A percentile compares a stretch with the other conserved stretches of the same genome.
phyloP scores from a whole-genome alignment of 2,113 vertebrate species.

The Gorilla gorilla region DNA sequence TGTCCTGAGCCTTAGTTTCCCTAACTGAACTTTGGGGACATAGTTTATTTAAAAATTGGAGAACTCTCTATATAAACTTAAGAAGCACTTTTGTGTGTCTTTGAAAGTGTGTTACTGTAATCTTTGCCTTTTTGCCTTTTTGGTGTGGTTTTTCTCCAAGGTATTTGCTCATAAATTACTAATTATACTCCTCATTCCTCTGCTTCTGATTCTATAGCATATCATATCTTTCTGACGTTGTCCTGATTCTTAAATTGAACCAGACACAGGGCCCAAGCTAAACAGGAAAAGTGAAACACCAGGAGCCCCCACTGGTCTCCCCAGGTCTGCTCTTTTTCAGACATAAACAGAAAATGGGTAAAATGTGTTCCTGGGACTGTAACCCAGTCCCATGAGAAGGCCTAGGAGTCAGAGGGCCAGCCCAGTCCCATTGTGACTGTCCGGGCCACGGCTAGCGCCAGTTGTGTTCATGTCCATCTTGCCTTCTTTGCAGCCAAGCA shows the following conservation, averaged over 20 bases:
- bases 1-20: background rate
- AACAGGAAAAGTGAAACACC: background rate
- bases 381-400: background rate
- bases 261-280: background rate
- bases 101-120: background rate
- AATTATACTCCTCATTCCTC: background rate
- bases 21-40: background rate
- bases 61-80: background rate
- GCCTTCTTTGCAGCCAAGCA: constrained; percentile 87
- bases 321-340: background rate
- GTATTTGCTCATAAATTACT: background rate
- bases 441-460: constrained; percentile 75
- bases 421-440: too few species aligned
- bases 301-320: fast-evolving
- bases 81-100: background rate
- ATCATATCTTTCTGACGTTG: background rate
- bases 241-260: background rate
- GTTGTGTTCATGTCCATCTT: constrained; percentile 88
- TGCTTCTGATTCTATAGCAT: background rate
- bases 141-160: background rate
- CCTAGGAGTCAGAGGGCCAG: too few species aligned
- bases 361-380: background rate
- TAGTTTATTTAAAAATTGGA: background rate
- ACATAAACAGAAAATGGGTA: background rate
- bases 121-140: background rate